Percentiles rank a stretch among this genome's conserved stretches.
phyloP scores from a whole-genome alignment of 2,113 vertebrate genomes.

The Macrotis lagotis region DNA sequence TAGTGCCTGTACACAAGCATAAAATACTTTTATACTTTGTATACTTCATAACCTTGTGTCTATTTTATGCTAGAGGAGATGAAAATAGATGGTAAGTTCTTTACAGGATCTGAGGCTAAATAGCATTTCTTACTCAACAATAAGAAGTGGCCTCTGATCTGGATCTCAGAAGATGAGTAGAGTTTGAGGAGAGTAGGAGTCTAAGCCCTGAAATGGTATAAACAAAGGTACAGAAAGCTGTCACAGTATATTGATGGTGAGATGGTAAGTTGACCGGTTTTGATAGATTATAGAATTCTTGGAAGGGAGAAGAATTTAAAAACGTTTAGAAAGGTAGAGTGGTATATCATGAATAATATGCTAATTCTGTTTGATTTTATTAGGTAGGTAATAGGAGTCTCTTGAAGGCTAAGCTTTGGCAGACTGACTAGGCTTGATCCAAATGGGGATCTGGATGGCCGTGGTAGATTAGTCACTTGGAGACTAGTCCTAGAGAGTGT shows the following conservation, averaged over 20 bases:
- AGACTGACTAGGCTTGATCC: neutral
- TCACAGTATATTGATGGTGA: neutral
- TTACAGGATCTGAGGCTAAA: neutral
- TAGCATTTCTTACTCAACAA: neutral
- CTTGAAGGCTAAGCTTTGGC: neutral
- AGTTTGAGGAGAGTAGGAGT: neutral
- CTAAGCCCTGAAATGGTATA: neutral
- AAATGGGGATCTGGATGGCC: neutral
- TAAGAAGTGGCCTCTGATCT: neutral
- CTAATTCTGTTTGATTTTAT: neutral
- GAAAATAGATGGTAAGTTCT: neutral
- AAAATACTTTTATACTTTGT: neutral
- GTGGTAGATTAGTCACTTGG: neutral
- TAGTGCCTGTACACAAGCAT: neutral
- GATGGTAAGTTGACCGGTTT: neutral
- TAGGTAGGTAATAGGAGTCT: neutral
- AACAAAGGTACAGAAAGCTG: neutral
- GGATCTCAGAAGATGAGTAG: neutral
- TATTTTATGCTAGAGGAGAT: neutral
- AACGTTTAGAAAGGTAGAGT: neutral
- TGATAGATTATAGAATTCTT: neutral
- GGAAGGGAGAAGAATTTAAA: neutral
- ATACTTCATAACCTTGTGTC: neutral
- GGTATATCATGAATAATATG: neutral
- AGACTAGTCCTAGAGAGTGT: neutral